Base-by-base conservation (phyloP, 2,797 vertebrate species). In the Nothura maculosa region DNA sequence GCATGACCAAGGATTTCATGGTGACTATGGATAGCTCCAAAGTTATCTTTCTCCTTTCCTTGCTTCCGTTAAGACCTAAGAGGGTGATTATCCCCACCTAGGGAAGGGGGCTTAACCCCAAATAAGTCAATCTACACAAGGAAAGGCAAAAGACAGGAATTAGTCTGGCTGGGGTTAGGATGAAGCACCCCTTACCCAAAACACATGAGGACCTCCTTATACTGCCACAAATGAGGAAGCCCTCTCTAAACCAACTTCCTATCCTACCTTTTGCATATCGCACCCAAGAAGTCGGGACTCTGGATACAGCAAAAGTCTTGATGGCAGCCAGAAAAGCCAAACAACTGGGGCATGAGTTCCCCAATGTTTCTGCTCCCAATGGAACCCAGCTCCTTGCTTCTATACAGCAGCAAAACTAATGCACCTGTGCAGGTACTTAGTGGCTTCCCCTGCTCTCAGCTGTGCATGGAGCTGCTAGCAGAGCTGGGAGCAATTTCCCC, bases 61-160 rank as follows among this genome's bases (percentile, higher is more conserved):
- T 13, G 9, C 5, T 13, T 1, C 0, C 12, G 21, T 4, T 6
- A 30, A 10, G n/a, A 55, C 20, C 38, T 6, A 6, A 8, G 2
- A 58, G 3, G 9, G 27, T 30, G 0, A 0, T 15, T 12, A 66
- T 10, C 3, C 8, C 18, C 25, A 47, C 22, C 10, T 21, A 14
- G 16, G 8, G 20, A 43, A 30, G 19, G 7, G 9, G 5, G 30
- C 30, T 14, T 3, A 4, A 14, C 7, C 19, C 19, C 5, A 4
- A 9, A 3, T 0, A 6, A 6, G 12, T 2, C 5, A 7, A 18
- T 47, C 15, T 67, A 1, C 4, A 3, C 1, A 2, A 6, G 18
- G 13, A 27, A 42, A 50, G 5, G 6, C 6, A 8, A 24, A 17
- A 30, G 5, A 16, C 3, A 1, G 10, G 19, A 75, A 5, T 5